Percentiles rank a stretch among this genome's conserved stretches.
Conservation (phyloP, 2,888 invertebrate genomes). For the Drosophila kambysellisi region DNA sequence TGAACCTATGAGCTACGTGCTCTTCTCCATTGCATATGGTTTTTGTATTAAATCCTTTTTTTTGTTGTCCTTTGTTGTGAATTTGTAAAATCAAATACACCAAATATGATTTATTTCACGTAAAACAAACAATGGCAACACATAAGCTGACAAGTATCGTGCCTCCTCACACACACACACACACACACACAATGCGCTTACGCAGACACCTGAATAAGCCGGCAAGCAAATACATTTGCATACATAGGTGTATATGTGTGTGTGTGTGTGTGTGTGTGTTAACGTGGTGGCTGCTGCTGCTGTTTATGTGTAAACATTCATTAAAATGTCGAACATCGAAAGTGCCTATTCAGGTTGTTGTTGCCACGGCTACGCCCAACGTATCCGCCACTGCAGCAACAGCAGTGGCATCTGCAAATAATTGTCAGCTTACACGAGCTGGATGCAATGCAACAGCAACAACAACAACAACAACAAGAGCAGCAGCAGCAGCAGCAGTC, state of each 20-base stretch:
- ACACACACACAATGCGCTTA: conserved; percentile 20
- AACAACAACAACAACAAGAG: conserved; percentile 15
- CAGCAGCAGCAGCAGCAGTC: conserved; percentile 14
- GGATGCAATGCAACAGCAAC: conserved; percentile 54
- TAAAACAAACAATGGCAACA: conserved; percentile 69
- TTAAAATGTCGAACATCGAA: conserved; percentile 81
- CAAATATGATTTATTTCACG: conserved; percentile 77
- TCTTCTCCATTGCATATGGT: neutral
- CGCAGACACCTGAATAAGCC: conserved; percentile 63
- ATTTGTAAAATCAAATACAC: conserved; percentile 55
- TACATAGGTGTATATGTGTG: conserved; percentile 13
- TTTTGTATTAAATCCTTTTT: conserved; percentile 21
- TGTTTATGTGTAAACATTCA: conserved; percentile 80
- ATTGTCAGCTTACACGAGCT: conserved; percentile 80
- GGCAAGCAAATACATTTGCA: conserved; percentile 57
- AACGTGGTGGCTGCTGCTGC: conserved; percentile 50
- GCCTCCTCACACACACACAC: conserved; percentile 17
- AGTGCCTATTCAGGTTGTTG: conserved; percentile 80
- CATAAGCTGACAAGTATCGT: conserved; percentile 50
- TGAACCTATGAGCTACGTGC: neutral
- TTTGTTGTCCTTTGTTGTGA: conserved; percentile 4
- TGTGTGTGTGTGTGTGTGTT: conserved; percentile 21
- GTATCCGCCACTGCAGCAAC: conserved; percentile 50
- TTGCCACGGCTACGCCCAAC: conserved; percentile 72
- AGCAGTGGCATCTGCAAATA: conserved; percentile 76